Base-by-base conservation (phyloP, 2,888 invertebrate species). In the Drosophila trichaetosa region DNA sequence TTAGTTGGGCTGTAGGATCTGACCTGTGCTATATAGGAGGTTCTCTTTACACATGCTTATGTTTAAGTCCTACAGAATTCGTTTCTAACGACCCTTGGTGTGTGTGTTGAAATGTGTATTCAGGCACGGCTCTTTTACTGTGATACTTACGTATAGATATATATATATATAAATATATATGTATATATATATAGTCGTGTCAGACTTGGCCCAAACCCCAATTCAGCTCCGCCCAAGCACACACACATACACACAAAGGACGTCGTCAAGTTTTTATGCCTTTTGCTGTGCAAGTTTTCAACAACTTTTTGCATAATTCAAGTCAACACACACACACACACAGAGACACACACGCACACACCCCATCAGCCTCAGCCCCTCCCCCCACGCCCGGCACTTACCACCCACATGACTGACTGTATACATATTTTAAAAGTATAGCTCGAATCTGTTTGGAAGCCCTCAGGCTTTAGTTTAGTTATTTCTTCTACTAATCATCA, bases 241-340 rank as follows among this genome's bases (percentile, higher is more conserved):
- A 57, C 42, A 33, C 59, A 49, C 46, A 34, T 51, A 51, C 54
- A 73, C 48, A 27, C 60, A 63, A 33, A 36, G 54, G 34, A 60
- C 76, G 73, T 62, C 68, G 69, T 69, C 70, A 71, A 69, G 69
- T 69, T 77, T 80, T 80, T 83, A 78, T 83, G 76, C 58, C 60
- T 71, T 83, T 73, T 80, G 54, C 71, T 58, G 52, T 68, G 69
- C 73, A 81, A 83, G 72, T 81, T 82, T 83, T 83, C 68, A 82
- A 77, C 82, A 83, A 85, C 84, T 87, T 87, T 86, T 85, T 80
- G 71, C 86, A 83, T 83, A 85, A 81, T 85, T 83, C 60, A 81
- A 71, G 69, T 61, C 54, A 56, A 71, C 52, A 59, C 38, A 62
- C 40, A 38, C 60, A 21, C 53, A 53, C n/a, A 27, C 11, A 42